Evolutionary conservation across 2,113 vertebrate genomes (phyloP).

Genomic region (Camelus bactrianus): DNA sequence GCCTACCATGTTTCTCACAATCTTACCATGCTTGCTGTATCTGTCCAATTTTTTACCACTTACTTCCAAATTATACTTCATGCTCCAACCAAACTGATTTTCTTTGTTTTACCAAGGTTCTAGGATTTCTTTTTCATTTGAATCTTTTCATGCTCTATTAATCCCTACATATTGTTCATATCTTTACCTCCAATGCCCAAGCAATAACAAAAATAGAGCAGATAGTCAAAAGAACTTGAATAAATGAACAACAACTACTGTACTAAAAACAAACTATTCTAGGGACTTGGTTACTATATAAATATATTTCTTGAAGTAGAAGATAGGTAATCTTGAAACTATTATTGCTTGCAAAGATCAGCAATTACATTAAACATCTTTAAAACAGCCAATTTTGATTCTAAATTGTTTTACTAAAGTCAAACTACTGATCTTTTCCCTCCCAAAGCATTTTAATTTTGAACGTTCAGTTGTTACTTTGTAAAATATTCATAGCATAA

Average conservation of each 20-base stretch:
- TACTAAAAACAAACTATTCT: background rate
- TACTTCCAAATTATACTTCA: background rate
- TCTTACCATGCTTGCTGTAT: too few species aligned
- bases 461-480: slow-evolving; percentile 76
- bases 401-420: background rate
- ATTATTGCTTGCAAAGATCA: background rate
- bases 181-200: background rate
- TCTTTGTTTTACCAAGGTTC: background rate
- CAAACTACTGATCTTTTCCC: slow-evolving; percentile 65
- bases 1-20: background rate
- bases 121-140: background rate
- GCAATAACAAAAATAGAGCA: background rate
- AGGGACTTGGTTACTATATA: background rate
- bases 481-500: slow-evolving; percentile 79
- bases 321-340: background rate
- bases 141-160: background rate
- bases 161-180: background rate
- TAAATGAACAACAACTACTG: background rate
- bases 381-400: background rate
- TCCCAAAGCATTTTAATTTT: slow-evolving; percentile 82
- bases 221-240: background rate
- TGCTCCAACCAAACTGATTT: background rate
- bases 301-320: background rate
- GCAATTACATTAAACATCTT: background rate
- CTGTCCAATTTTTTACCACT: background rate